Percentiles rank a stretch among this genome's conserved stretches.
Evolutionary conservation across 2,888 invertebrate species (phyloP).

Genomic region (Tiphia femorata): DNA sequence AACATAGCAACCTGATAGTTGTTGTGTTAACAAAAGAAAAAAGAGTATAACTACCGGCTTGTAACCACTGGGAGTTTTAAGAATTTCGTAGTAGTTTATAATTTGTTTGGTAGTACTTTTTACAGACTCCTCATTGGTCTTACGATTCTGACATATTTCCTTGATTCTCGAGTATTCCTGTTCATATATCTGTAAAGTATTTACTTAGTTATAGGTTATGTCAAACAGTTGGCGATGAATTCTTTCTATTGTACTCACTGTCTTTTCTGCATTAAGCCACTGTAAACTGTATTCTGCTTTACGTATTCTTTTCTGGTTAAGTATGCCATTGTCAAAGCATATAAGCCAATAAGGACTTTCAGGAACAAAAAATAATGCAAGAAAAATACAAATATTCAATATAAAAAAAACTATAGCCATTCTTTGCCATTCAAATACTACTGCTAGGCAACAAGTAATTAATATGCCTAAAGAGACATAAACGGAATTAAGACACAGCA

Average conservation of each 20-base stretch:
- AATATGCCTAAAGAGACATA: constrained; percentile 74
- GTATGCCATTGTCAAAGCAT: constrained; percentile 64
- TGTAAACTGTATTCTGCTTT: constrained; percentile 65
- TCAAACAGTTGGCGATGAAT: background rate
- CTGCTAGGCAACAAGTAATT: constrained; percentile 70
- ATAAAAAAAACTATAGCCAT: constrained; percentile 69
- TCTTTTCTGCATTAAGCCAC: constrained; percentile 68
- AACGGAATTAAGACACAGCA: constrained; percentile 73
- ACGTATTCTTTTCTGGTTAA: constrained; percentile 34
- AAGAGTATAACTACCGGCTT: constrained; percentile 71
- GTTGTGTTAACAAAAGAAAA: constrained; percentile 71
- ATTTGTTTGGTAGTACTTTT: constrained; percentile 31
- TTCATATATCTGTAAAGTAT: constrained; percentile 48
- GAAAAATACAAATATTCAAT: constrained; percentile 61
- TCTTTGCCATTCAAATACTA: constrained; percentile 70
- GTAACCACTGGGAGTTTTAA: constrained; percentile 65
- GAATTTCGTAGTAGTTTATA: constrained; percentile 40
- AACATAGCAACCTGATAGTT: constrained; percentile 73
- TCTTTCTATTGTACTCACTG: constrained; percentile 52
- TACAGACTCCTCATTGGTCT: constrained; percentile 1
- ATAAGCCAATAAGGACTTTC: constrained; percentile 75
- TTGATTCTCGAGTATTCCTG: constrained; percentile 50
- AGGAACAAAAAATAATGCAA: constrained; percentile 68
- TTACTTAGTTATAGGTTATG: background rate
- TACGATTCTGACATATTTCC: constrained; percentile 30